Base-by-base conservation (phyloP, 1,140 invertebrate genomes). In the Coptotermes formosanus region DNA sequence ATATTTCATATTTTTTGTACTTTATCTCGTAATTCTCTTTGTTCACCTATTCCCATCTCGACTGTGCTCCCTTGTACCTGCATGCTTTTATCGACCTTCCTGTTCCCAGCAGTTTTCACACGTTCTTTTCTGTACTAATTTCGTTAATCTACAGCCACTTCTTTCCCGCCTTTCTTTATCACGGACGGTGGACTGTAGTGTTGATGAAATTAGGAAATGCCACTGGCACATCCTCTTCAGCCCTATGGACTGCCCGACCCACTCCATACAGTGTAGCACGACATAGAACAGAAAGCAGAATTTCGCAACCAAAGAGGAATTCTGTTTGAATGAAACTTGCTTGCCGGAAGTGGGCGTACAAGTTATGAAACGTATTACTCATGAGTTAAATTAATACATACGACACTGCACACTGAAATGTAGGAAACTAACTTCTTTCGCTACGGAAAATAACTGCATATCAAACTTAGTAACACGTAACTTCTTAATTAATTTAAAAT, bases 151-250 rank as follows among this genome's bases (percentile, higher is more conserved):
- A 30, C 64, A 12, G 64, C 8, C 64, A 75, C 9, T 75, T 75
- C 64, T 55, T 19, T 21, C 64, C n/a, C 64, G n/a, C 64, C 25
- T 30, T 75, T 75, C 64, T 75, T 75, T 75, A 75, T 75, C 64
- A 75, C 64, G 64, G 64, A 25, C 64, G n/a, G 25, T 16, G 64
- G 64, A 30, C 64, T 7, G n/a, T 30, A 75, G 64, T 75, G 64
- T 75, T 75, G 64, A 75, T 75, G 64, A 75, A 75, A 75, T 75
- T 75, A 75, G 25, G 64, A 75, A 30, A 75, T 75, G 9, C 64
- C n/a, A 75, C n/a, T 75, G 64, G 64, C 64, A 30, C 64, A 30
- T 16, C 25, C 25, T 8, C 25, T 75, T 25, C 64, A 75, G 64
- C n/a, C 9, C 64, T 25, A 7, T 1, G 59, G 8, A n/a, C 59